These are phyloP conservation scores for Dioctria rufipes DNA, from an alignment of 2,888 invertebrate species.

Conservation along the genomic window DNA sequence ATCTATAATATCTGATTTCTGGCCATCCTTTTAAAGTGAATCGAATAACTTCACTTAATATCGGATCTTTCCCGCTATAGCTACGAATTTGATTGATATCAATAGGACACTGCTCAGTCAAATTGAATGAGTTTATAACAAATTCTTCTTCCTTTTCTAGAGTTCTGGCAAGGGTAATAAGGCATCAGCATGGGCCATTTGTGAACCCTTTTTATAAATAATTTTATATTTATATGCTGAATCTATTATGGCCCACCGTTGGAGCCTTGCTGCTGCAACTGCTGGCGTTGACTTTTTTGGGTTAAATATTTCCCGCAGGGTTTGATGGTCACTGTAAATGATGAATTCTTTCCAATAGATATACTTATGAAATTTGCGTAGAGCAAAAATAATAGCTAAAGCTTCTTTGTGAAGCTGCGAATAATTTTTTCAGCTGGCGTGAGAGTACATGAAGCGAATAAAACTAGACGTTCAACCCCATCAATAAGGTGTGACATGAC, in stretches of 20 bases:
- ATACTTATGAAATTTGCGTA: conserved; percentile 56
- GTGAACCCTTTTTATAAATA: neutral
- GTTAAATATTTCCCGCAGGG: conserved; percentile 58
- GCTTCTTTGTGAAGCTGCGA: conserved; percentile 25
- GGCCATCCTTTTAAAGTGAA: too few relatives aligned
- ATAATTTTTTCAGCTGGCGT: neutral
- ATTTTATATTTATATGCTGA: conserved; percentile 3
- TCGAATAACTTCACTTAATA: too few relatives aligned
- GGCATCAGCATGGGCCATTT: conserved; percentile 38
- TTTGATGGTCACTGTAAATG: conserved; percentile 21
- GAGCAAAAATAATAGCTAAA: neutral
- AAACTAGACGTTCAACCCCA: too few relatives aligned
- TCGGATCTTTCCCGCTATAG: neutral
- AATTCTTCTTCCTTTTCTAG: neutral
- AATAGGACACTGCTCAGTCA: neutral
- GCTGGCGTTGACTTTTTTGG: conserved; percentile 41
- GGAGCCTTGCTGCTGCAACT: conserved; percentile 37
- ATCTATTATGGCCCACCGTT: conserved; percentile 19
- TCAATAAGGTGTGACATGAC: too few relatives aligned
- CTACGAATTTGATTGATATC: neutral
- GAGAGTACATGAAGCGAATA: too few relatives aligned
- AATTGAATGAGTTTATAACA: neutral
- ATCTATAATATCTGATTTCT: neutral
- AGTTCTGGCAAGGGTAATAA: neutral
- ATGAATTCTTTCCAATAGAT: conserved; percentile 25